Percentiles rank a stretch among this genome's conserved stretches.
These are phyloP conservation scores for Pachydiplax longipennis DNA, from an alignment of 2,888 invertebrate species.

Conservation along the genomic window DNA sequence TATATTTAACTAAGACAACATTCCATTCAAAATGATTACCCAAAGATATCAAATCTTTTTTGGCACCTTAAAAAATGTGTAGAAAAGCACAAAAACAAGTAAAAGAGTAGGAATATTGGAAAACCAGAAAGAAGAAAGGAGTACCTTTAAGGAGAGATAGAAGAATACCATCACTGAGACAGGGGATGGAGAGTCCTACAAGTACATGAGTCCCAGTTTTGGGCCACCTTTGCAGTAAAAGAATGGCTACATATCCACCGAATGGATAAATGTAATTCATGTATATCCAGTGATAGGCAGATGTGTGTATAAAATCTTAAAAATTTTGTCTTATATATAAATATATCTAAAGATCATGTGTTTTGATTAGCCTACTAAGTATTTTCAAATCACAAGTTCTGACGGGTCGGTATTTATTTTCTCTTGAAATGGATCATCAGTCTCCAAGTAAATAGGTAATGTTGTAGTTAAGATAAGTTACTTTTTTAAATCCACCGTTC, in stretches of 20 bases:
- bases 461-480: neutral
- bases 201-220: neutral
- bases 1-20: slow-evolving; percentile 23
- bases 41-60: slow-evolving; percentile 18
- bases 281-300: neutral
- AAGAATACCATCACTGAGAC: neutral
- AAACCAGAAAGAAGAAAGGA: neutral
- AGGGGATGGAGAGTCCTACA: neutral
- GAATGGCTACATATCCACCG: slow-evolving; percentile 6
- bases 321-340: slow-evolving; percentile 3
- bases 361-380: neutral
- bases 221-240: neutral
- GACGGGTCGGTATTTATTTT: slow-evolving; percentile 42
- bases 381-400: slow-evolving; percentile 28
- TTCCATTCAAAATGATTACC: slow-evolving; percentile 13
- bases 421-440: slow-evolving; percentile 32
- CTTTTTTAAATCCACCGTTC: slow-evolving; percentile 35
- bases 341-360: slow-evolving; percentile 6
- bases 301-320: neutral
- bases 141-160: neutral
- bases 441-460: neutral
- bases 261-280: neutral
- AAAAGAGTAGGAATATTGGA: neutral
- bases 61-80: slow-evolving; percentile 1
- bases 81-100: neutral